phyloP scores from a whole-genome alignment of 1,140 invertebrate genomes.

The Muscidifurax raptorellus region DNA sequence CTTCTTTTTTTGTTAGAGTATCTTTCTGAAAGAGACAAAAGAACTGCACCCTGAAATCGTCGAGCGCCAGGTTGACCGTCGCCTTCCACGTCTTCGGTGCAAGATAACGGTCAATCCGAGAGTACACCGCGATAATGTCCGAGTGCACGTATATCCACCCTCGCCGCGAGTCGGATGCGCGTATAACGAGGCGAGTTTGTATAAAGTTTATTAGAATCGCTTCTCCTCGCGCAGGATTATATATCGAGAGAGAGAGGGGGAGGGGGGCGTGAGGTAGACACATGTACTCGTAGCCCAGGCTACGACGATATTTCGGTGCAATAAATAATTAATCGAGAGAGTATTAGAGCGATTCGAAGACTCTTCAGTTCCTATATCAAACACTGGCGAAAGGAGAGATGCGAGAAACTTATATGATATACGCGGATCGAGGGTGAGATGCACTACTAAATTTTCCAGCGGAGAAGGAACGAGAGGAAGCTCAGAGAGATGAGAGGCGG shows the following conservation, averaged over 20 bases:
- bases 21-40: neutral
- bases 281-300: constrained; percentile 43
- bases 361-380: constrained; percentile 66
- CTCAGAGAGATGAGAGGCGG: constrained; percentile 19
- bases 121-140: neutral
- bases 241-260: neutral
- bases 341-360: constrained; percentile 54
- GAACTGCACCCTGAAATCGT: neutral
- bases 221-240: neutral
- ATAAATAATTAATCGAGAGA: constrained; percentile 57
- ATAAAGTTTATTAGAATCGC: constrained; percentile 17
- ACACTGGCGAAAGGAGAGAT: constrained; percentile 35
- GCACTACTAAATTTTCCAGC: constrained; percentile 13
- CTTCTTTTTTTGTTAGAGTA: neutral
- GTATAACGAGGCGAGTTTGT: constrained; percentile 9
- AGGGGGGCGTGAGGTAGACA: constrained; percentile 30
- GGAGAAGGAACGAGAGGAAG: neutral
- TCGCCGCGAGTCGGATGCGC: constrained; percentile 5
- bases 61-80: neutral
- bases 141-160: neutral
- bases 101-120: neutral
- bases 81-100: neutral
- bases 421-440: constrained; percentile 11
- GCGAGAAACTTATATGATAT: neutral
- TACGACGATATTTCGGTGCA: constrained; percentile 65